Percentiles rank a stretch among this genome's conserved stretches.
Conservation (phyloP, 2,888 invertebrate species). For the Cheilosia scutellata region DNA sequence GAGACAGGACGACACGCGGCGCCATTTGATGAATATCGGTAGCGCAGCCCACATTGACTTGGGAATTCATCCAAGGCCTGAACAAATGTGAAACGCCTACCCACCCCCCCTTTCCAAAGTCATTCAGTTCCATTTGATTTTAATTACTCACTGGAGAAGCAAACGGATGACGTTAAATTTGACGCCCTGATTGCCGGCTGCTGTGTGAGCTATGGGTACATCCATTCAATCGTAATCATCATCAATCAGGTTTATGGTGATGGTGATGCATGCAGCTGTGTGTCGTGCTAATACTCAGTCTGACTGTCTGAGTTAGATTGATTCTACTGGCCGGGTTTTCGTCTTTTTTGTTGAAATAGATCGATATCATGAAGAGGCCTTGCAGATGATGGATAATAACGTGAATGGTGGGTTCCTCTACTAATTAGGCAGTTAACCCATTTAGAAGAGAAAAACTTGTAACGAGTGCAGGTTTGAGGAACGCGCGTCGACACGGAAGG, state of each 20-base stretch:
- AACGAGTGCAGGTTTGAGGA: slow-evolving; percentile 36
- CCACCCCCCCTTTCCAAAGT: slow-evolving; percentile 25
- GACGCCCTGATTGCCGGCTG: slow-evolving; percentile 18
- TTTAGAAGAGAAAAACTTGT: slow-evolving; percentile 2
- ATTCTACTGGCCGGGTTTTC: neutral
- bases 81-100: slow-evolving; percentile 24
- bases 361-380: slow-evolving; percentile 13
- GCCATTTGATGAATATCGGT: slow-evolving; percentile 25
- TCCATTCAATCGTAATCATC: slow-evolving; percentile 48
- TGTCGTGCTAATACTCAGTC: slow-evolving; percentile 2
- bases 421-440: slow-evolving; percentile 37
- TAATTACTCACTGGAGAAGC: slow-evolving; percentile 54
- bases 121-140: slow-evolving; percentile 64
- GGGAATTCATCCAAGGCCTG: slow-evolving; percentile 6
- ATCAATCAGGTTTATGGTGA: slow-evolving; percentile 64
- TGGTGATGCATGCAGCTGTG: slow-evolving; percentile 36
- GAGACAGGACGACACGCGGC: neutral
- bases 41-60: neutral
- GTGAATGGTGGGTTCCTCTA: slow-evolving; percentile 14
- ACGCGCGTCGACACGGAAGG: neutral
- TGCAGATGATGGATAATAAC: slow-evolving; percentile 16
- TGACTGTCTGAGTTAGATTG: slow-evolving; percentile 3
- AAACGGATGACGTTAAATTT: slow-evolving; percentile 34
- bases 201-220: slow-evolving; percentile 8
- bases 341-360: slow-evolving; percentile 19